These are phyloP conservation scores for Sinopyrophorus schimmeli DNA, from an alignment of 2,888 invertebrate genomes.

Conservation along the genomic window DNA sequence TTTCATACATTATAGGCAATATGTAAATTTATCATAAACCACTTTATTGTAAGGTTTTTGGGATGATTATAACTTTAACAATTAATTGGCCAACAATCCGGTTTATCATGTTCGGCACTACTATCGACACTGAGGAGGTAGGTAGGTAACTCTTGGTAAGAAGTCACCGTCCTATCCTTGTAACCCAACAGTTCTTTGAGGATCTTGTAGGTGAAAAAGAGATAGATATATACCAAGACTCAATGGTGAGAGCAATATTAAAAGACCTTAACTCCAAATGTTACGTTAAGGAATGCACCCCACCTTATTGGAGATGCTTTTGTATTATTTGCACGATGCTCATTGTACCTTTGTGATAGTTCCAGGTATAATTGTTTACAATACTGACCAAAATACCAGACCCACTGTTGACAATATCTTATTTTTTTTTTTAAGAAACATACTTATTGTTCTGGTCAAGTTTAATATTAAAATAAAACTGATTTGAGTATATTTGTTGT, in stretches of 20 bases:
- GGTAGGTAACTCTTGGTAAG: conserved; percentile 17
- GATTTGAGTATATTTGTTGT: too few species aligned
- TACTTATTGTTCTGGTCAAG: too few species aligned
- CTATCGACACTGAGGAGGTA: conserved; percentile 20
- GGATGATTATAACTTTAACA: not conserved
- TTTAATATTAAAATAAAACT: too few species aligned
- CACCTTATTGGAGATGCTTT: conserved; percentile 10
- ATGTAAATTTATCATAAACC: too few species aligned
- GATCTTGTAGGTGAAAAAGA: conserved; percentile 14
- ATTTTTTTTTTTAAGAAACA: too few species aligned
- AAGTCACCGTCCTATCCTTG: conserved; percentile 34
- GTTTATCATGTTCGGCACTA: conserved; percentile 13
- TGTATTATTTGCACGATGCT: too few species aligned
- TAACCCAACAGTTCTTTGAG: conserved; percentile 22
- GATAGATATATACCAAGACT: conserved; percentile 19
- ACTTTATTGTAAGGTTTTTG: too few species aligned
- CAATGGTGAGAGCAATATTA: conserved; percentile 32
- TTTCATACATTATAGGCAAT: too few species aligned
- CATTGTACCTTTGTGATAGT: too few species aligned
- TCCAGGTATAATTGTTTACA: too few species aligned
- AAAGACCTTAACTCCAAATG: conserved; percentile 31
- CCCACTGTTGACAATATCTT: too few species aligned
- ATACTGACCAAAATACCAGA: too few species aligned
- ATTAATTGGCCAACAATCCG: conserved; percentile 26
- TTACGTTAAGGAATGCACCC: conserved; percentile 30